These are phyloP conservation scores for Antitype chi DNA, from an alignment of 2,888 invertebrate species.

Conservation along the genomic window DNA sequence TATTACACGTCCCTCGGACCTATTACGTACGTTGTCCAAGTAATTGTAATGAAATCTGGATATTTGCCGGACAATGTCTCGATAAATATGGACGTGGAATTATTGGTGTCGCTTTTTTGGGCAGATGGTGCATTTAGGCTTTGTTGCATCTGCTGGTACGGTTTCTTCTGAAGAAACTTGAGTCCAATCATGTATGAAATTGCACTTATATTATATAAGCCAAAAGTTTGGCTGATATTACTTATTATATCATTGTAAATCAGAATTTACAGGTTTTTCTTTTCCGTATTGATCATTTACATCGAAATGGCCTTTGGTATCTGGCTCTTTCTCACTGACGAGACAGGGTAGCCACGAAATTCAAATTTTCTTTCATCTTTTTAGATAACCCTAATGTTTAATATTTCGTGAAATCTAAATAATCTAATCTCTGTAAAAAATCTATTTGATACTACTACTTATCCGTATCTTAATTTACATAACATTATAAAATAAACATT, in stretches of 20 bases:
- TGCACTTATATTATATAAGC: neutral
- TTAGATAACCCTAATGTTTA: too few relatives aligned
- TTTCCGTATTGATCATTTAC: too few relatives aligned
- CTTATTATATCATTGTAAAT: too few relatives aligned
- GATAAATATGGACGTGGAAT: conserved; percentile 48
- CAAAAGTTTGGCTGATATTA: neutral
- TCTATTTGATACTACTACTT: neutral
- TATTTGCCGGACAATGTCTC: conserved; percentile 52
- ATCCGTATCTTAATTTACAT: neutral
- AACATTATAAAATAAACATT: neutral
- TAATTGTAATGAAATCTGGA: conserved; percentile 65
- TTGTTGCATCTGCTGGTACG: conserved; percentile 43
- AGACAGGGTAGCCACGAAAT: too few relatives aligned
- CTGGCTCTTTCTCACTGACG: too few relatives aligned
- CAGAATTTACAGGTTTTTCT: too few relatives aligned
- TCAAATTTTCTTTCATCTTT: too few relatives aligned
- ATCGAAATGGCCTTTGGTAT: too few relatives aligned
- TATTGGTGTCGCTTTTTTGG: conserved; percentile 38
- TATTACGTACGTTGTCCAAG: conserved; percentile 55
- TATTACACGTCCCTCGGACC: conserved; percentile 65
- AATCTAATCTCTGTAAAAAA: too few relatives aligned
- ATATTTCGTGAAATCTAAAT: too few relatives aligned
- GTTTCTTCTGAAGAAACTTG: neutral
- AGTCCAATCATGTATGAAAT: neutral
- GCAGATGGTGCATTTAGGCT: conserved; percentile 50